Conservation (phyloP, 23 tunicate genomes). For the Oikopleura dioica region DNA sequence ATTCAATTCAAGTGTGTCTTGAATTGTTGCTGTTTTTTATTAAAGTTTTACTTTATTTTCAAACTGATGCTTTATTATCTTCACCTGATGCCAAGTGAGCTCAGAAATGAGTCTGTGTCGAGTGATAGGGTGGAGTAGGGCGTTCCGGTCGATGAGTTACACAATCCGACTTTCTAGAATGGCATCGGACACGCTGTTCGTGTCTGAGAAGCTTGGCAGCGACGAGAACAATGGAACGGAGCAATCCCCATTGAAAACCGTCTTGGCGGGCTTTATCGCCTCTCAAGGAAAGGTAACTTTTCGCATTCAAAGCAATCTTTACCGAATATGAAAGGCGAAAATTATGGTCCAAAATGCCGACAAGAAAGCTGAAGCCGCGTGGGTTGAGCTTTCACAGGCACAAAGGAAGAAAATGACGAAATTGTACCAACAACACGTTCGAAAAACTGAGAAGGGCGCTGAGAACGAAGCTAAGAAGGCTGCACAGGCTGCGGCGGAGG, state of each 20-base stretch:
- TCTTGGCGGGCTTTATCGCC: constrained; percentile 26
- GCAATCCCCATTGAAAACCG: constrained; percentile 44
- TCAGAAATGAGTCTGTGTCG: too few relatives aligned
- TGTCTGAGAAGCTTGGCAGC: constrained; percentile 30
- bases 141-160: not conserved
- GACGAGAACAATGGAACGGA: constrained; percentile 38
- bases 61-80: too few relatives aligned
- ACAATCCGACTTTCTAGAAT: not conserved
- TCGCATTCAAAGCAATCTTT: not conserved
- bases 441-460: not conserved
- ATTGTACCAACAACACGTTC: not conserved
- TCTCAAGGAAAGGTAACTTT: constrained; percentile 22
- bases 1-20: too few relatives aligned
- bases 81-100: too few relatives aligned
- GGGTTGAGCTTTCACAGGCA: constrained; percentile 15
- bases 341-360: not conserved
- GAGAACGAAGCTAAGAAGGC: not conserved
- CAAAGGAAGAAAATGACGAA: constrained; percentile 19
- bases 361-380: not conserved
- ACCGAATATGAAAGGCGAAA: not conserved
- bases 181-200: not conserved
- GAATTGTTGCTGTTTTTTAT: too few relatives aligned
- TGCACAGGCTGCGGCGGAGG: constrained; percentile 14
- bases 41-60: too few relatives aligned
- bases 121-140: too few relatives aligned